Evolutionary conservation across 1,140 invertebrate genomes (phyloP), one percentile per base, ranked within the genome.

Genomic region (Drosophila yakuba): DNA sequence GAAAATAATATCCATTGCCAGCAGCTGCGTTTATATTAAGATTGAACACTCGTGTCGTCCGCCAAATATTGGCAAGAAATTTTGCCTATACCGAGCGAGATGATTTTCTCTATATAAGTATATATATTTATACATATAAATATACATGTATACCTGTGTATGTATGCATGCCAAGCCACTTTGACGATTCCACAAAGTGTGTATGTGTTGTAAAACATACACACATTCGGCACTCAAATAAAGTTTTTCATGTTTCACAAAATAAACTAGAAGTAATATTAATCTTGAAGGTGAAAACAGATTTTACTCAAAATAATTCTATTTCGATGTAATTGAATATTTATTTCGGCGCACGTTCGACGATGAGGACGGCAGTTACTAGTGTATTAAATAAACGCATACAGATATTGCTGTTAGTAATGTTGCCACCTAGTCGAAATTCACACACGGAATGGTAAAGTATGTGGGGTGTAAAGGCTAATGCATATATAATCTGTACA

Each of bases 341-440:
- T 20, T 56, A 59, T 50, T 58, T 38, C 20, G 43, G 48, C 39
- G 50, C 73, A 88, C 67, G 56, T 77, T 67, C 47, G 57, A 88
- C 47, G 78, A 88, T 48, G 44, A 39, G 75, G 79, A 88, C 83
- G 84, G 76, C 57, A 68, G 71, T 79, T 77, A 74, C 75, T 69
- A 64, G 60, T 58, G 72, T 62, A 74, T 77, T 74, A 63, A 80
- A 71, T 28, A 44, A 36, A 78, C 58, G n/a, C 68, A 74, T 52
- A 75, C 51, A 74, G 32, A 52, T 48, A 55, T 61, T 39, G 15
- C 73, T 68, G 63, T 48, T 41, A 17, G n/a, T 38, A 69, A 72
- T 50, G 67, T 69, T 86, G 83, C 79, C 83, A 86, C 83, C 83
- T 69, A 38, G 43, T 23, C n/a, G 20, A 25, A 48, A 61, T 48